These are phyloP conservation scores for Tetrapedia diversipes DNA, from an alignment of 2,888 invertebrate species.

Conservation along the genomic window DNA sequence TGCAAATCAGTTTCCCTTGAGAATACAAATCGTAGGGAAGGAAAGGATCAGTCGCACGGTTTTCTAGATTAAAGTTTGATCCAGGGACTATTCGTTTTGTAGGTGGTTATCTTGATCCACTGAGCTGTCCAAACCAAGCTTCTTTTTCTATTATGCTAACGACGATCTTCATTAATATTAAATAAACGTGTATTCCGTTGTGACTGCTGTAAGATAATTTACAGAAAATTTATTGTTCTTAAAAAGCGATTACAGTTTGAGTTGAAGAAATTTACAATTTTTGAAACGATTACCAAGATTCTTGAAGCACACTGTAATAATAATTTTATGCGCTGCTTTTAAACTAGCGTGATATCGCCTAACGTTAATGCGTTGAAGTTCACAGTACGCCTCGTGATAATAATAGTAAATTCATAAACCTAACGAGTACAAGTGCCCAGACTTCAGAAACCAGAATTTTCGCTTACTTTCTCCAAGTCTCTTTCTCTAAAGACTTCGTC, in stretches of 20 bases:
- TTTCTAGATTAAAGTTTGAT: slow-evolving; percentile 20
- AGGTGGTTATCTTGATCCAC: background rate
- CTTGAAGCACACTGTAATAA: background rate
- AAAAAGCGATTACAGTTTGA: too few relatives aligned
- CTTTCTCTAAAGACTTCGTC: too few relatives aligned
- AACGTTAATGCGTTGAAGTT: slow-evolving; percentile 5
- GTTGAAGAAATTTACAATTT: background rate
- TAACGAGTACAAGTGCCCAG: background rate
- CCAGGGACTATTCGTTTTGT: slow-evolving; percentile 11
- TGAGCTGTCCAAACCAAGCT: slow-evolving; percentile 5
- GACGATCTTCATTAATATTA: background rate
- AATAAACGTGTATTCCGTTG: too few relatives aligned
- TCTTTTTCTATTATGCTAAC: background rate
- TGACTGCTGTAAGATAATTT: background rate
- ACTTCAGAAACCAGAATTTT: background rate
- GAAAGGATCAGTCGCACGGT: slow-evolving; percentile 18
- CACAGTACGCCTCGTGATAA: background rate
- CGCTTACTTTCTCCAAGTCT: too few relatives aligned
- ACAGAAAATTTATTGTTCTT: too few relatives aligned
- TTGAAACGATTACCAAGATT: background rate
- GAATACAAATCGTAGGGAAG: slow-evolving; percentile 27
- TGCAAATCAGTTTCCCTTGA: slow-evolving; percentile 26
- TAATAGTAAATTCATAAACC: slow-evolving; percentile 20
- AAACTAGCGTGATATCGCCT: background rate
- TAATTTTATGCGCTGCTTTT: background rate